Evolutionary conservation across 1,140 invertebrate species (phyloP).

Genomic region (Leptestheria dahalacensis): DNA sequence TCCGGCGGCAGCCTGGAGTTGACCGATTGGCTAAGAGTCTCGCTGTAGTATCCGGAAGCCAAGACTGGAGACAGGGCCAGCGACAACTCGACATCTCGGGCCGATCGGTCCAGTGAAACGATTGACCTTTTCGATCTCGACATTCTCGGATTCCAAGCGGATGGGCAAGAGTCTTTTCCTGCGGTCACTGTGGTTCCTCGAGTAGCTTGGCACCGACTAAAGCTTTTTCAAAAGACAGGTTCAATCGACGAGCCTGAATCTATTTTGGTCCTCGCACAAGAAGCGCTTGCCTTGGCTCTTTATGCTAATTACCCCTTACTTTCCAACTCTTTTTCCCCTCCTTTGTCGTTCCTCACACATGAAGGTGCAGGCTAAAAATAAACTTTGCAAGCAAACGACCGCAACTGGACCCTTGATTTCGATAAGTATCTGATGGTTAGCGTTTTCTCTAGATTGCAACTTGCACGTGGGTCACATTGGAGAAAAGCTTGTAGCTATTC

Average conservation of each 20-base stretch:
- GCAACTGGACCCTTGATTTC: too few species aligned
- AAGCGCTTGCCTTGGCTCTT: not conserved
- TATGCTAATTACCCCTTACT: not conserved
- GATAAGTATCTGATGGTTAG: too few species aligned
- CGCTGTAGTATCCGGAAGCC: conserved; percentile 15
- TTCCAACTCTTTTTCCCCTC: too few species aligned
- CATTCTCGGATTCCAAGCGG: not conserved
- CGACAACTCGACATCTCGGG: conserved; percentile 7
- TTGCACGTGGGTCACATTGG: too few species aligned
- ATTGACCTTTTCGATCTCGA: not conserved
- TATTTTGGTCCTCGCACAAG: not conserved
- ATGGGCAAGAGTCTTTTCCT: not conserved
- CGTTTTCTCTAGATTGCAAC: too few species aligned
- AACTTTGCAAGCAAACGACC: too few species aligned
- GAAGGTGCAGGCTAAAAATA: too few species aligned
- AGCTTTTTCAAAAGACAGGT: not conserved
- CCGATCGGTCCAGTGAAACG: not conserved
- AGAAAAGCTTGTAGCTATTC: too few species aligned
- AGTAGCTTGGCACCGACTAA: not conserved
- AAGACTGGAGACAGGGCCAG: conserved; percentile 14
- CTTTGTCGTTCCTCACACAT: too few species aligned
- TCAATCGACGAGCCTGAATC: not conserved
- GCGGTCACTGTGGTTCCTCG: not conserved
- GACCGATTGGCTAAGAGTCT: conserved; percentile 10
- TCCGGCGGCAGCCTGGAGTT: conserved; percentile 27